Base-by-base conservation (phyloP, 1,140 invertebrate genomes). In the Ceratitis capitata region DNA sequence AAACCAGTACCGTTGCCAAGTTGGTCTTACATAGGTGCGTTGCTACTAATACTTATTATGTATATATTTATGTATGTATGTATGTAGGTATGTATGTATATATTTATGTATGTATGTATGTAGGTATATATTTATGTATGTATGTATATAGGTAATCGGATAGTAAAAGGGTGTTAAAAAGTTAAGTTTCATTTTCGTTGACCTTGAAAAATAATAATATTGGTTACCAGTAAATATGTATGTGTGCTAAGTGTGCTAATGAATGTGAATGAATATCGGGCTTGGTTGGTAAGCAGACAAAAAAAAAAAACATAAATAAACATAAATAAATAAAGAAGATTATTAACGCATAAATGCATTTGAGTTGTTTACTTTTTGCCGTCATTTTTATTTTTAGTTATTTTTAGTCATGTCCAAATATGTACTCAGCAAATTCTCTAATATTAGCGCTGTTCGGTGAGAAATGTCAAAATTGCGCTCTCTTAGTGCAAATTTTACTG, bases 91-190 rank as follows among this genome's bases (percentile, higher is more conserved):
- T n/a, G n/a, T n/a, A n/a, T n/a, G n/a, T n/a, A n/a, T n/a, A n/a
- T n/a, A n/a, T n/a, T n/a, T n/a, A n/a, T n/a, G n/a, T n/a, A n/a
- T n/a, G n/a, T n/a, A n/a, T n/a, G n/a, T n/a, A n/a, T n/a, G n/a
- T n/a, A n/a, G n/a, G n/a, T n/a, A n/a, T n/a, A n/a, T n/a, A n/a
- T n/a, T n/a, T n/a, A n/a, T n/a, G n/a, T n/a, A n/a, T n/a, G n/a
- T n/a, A n/a, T n/a, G n/a, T n/a, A n/a, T n/a, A n/a, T n/a, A n/a
- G n/a, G 12, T 5, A 29, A 29, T 7, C 3, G n/a, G n/a, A 26
- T 16, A 29, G 56, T n/a, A 78, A 78, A 78, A 23, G 45, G 69
- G 69, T 78, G 69, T 78, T 78, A 78, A 78, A 78, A 45, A 78
- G 19, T 1, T 26, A 45, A 78, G 19, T 1, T 26, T 45, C 7